Evolutionary conservation across 2,797 vertebrate genomes (phyloP).

Genomic region (Megaceryle alcyon): DNA sequence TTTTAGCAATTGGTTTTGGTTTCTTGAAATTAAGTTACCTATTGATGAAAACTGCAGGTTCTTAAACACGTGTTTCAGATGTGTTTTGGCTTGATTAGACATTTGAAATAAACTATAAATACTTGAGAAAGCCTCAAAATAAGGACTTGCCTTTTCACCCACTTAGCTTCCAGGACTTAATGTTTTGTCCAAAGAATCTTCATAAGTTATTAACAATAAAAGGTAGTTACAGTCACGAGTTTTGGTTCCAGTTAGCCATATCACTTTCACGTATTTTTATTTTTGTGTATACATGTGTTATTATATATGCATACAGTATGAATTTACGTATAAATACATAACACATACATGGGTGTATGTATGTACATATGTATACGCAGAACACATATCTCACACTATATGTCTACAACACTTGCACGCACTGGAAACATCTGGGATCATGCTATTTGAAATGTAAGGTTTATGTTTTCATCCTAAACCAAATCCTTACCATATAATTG

Average conservation of each 20-base stretch:
- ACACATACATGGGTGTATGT: fast-evolving
- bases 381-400: fast-evolving
- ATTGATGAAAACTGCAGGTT: constrained; percentile 1
- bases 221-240: background rate
- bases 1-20: constrained; percentile 27
- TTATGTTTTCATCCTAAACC: background rate
- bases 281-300: background rate
- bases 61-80: background rate
- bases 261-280: background rate
- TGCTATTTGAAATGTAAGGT: background rate
- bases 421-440: background rate
- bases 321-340: background rate
- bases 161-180: background rate
- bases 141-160: background rate
- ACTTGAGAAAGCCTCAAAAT: background rate
- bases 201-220: background rate
- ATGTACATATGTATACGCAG: background rate
- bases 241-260: background rate
- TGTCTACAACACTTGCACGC: fast-evolving
- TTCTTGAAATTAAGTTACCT: constrained; percentile 45
- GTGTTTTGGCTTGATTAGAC: constrained; percentile 2
- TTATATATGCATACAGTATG: background rate
- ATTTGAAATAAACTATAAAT: constrained; percentile 8
- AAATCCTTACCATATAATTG: fast-evolving
- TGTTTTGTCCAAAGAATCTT: background rate